These are phyloP conservation scores for Spea hammondii DNA, from an alignment of 2,797 vertebrate species.

Conservation along the genomic window DNA sequence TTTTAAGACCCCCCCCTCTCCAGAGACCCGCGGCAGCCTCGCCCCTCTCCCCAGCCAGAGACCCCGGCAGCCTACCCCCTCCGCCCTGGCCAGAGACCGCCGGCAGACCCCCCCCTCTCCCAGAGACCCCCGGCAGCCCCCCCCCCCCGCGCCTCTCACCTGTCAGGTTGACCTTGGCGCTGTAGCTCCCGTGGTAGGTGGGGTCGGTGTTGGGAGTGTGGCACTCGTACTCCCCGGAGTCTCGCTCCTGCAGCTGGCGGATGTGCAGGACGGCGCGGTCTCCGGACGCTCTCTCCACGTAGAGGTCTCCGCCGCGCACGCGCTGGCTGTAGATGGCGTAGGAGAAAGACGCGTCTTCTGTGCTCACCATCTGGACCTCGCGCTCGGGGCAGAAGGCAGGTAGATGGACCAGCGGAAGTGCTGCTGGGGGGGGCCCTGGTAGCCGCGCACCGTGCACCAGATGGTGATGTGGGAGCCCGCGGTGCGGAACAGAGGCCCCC, in stretches of 20 bases:
- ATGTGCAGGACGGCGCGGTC: slow-evolving; percentile 60
- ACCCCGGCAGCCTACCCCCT: neutral
- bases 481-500: slow-evolving; percentile 69
- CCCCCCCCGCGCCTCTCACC: slow-evolving; percentile 61
- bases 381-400: slow-evolving; percentile 59
- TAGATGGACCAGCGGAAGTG: slow-evolving; percentile 71
- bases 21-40: neutral
- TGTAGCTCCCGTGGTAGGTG: slow-evolving; percentile 71
- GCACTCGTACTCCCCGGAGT: slow-evolving; percentile 65
- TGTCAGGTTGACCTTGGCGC: slow-evolving; percentile 69
- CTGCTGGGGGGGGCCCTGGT: slow-evolving; percentile 67
- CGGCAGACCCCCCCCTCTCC: too few species aligned
- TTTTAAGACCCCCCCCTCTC: too few species aligned
- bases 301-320: slow-evolving; percentile 62
- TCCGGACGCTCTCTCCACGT: slow-evolving; percentile 59
- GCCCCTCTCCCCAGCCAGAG: too few species aligned
- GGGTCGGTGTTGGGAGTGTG: slow-evolving; percentile 67
- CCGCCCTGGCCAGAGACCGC: too few species aligned
- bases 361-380: slow-evolving; percentile 66
- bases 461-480: slow-evolving; percentile 72
- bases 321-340: slow-evolving; percentile 66
- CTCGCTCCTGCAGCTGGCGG: slow-evolving; percentile 64
- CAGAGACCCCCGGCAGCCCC: neutral
- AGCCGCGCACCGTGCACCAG: slow-evolving; percentile 74
- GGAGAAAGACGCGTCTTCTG: slow-evolving; percentile 61